Evolutionary conservation across 2,888 invertebrate genomes (phyloP).

Genomic region (Hedychridium roseum): DNA sequence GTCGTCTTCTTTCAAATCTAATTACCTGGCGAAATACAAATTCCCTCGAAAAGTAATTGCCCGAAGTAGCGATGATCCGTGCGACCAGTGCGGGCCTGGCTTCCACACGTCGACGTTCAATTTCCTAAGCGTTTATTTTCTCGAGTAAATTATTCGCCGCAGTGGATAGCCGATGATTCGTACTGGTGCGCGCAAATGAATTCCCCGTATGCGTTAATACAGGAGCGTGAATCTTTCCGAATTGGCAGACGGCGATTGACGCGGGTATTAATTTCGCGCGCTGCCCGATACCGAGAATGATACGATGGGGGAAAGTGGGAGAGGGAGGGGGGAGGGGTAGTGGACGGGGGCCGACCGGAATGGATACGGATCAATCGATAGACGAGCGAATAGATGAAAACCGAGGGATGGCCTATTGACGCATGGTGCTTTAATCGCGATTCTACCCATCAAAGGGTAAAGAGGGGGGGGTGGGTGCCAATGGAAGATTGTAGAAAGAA

Average conservation of each 20-base stretch:
- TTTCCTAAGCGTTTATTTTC: not conserved
- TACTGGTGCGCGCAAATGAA: too few relatives aligned
- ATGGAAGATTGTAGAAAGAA: not conserved
- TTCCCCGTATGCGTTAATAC: conserved; percentile 3
- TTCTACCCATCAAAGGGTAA: conserved; percentile 14
- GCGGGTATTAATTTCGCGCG: conserved; percentile 42
- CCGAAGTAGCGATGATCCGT: conserved; percentile 54
- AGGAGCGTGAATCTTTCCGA: conserved; percentile 12
- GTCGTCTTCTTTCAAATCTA: too few relatives aligned
- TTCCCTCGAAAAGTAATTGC: too few relatives aligned
- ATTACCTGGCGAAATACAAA: too few relatives aligned
- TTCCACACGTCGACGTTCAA: conserved; percentile 14
- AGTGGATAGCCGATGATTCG: too few relatives aligned
- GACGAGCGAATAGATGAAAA: too few relatives aligned
- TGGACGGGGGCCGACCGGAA: too few relatives aligned
- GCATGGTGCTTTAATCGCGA: conserved; percentile 49
- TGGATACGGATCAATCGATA: too few relatives aligned
- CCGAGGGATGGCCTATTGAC: too few relatives aligned
- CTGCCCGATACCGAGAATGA: conserved; percentile 14
- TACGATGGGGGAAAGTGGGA: conserved; percentile 9
- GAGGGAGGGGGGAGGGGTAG: conserved; percentile 14
- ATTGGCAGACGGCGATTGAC: conserved; percentile 21
- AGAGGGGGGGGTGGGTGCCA: not conserved
- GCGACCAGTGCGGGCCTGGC: conserved; percentile 45
- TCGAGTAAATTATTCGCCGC: conserved; percentile 1